Base-by-base conservation (phyloP, 2,113 vertebrate species). In the Nycticebus coucang region DNA sequence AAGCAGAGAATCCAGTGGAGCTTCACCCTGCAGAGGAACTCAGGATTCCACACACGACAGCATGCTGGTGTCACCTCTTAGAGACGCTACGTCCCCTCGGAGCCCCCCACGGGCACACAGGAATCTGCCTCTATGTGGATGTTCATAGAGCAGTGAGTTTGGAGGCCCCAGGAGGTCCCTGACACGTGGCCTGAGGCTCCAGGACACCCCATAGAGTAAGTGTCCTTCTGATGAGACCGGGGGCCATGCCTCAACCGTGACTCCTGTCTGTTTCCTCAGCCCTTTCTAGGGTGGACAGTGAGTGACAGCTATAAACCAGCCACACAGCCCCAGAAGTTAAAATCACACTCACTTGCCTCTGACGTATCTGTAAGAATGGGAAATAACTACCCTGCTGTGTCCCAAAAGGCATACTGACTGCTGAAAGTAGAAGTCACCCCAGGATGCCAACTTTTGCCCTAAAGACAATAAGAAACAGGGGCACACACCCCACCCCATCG, bases 401-500 rank as follows among this genome's bases (percentile, higher is more conserved):
- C 37, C 87, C 68, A 4, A 41, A 72, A 87, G 28, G 62, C 30
- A 50, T 9, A 41, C 37, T 35, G 24, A 71, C n/a, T 37, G 13
- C 22, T 53, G 30, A 24, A 21, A 24, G 14, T 13, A 4, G 11
- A 45, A 37, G 21, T 93, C 57, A 94, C 30, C 5, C 41, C 50
- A 85, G 57, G 68, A 88, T 28, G 21, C 68, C 45, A 77, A 77
- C 53, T 55, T 91, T 1, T 71, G n/a, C 24, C 53, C 21, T 35
- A 62, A 68, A 53, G 53, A 45, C 26, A 82, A 12, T 4, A 45
- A 64, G 53, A 86, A 13, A 78, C 8, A 13, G 10, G 19, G 1
- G 4, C 30, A 41, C 15, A 55, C 5, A 1, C 4, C 14, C 62
- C 13, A 2, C 1, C 9, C 17, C 10, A 0, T 0, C 4, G 11